These are phyloP conservation scores for Drosophila melanosoma DNA, from an alignment of 2,888 invertebrate species.

Conservation along the genomic window DNA sequence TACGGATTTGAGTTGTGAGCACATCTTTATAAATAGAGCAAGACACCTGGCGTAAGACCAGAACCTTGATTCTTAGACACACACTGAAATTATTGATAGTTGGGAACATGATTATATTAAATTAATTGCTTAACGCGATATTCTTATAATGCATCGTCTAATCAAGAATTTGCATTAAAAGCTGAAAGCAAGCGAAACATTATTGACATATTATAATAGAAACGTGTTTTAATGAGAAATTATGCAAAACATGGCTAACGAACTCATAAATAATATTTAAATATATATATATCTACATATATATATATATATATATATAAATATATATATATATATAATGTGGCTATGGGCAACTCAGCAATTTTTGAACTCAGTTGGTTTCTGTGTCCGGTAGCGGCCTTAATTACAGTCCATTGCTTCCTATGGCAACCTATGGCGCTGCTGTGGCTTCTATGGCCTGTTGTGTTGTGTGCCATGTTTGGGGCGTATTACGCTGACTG, in stretches of 20 bases:
- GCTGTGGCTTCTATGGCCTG: conserved; percentile 16
- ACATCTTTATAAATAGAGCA: conserved; percentile 81
- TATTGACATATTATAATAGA: conserved; percentile 78
- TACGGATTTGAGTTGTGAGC: conserved; percentile 53
- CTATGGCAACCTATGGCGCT: conserved; percentile 33
- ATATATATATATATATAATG: background rate
- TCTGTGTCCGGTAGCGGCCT: conserved; percentile 76
- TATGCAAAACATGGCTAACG: conserved; percentile 63
- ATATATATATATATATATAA: background rate
- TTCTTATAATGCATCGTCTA: conserved; percentile 52
- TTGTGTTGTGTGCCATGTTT: conserved; percentile 45
- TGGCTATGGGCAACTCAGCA: conserved; percentile 43
- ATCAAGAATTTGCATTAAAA: conserved; percentile 70
- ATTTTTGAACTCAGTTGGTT: conserved; percentile 25
- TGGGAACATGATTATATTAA: conserved; percentile 71
- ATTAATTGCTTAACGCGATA: conserved; percentile 36
- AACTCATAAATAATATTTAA: conserved; percentile 1
- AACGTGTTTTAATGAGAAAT: conserved; percentile 80
- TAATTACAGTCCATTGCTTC: conserved; percentile 64
- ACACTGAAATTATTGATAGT: conserved; percentile 32
- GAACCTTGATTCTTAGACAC: conserved; percentile 14
- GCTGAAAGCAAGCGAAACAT: conserved; percentile 49
- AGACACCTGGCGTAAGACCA: conserved; percentile 47
- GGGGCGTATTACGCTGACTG: conserved; percentile 66
- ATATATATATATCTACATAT: background rate